Evolutionary conservation across 92 coral and sea anemone genomes (phyloP), one percentile per base, ranked within the genome.

Genomic region (Desmophyllum pertusum): DNA sequence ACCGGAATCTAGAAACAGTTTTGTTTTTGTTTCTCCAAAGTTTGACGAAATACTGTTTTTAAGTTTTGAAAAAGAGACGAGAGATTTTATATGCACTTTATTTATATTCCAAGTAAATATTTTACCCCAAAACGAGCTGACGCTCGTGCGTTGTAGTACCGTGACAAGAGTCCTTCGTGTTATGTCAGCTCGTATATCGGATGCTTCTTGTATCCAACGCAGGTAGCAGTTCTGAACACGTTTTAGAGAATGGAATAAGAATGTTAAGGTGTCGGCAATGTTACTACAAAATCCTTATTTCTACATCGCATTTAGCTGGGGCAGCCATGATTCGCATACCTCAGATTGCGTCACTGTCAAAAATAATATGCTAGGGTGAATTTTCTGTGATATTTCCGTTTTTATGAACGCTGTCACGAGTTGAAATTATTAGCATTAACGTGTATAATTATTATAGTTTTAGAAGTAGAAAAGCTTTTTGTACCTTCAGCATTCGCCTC

Each of bases 401-500:
- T 53, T 33, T 27, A 33, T n/a, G n/a, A 45, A 61, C 25, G 31
- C 35, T 35, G 2, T 0, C 35, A 33, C 30, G n/a, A 33, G 25
- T 25, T 36, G 29, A 41, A 50, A 11, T 64, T 17, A 8, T 55
- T 33, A 51, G 36, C 11, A 25, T 30, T 53, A 29, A 25, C 2
- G 0, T 30, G 37, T 62, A 43, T 1, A 52, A 67, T 2, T 29
- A 39, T 25, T n/a, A 15, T 17, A 18, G 18, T 10, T 8, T 57
- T 19, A 66, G n/a, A 35, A 25, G 7, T n/a, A 43, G 18, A 45
- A 19, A 31, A 64, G 2, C 33, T 6, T 55, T 23, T 51, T 80
- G 79, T 92, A 91, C 97, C 94, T 91, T 87, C 93, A 41, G 89
- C 80, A 78, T 87, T 88, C 25, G 87, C 84, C 90, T 92, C 96